Evolutionary conservation across 1,140 invertebrate genomes (phyloP).

Genomic region (Berghia stephanieae): DNA sequence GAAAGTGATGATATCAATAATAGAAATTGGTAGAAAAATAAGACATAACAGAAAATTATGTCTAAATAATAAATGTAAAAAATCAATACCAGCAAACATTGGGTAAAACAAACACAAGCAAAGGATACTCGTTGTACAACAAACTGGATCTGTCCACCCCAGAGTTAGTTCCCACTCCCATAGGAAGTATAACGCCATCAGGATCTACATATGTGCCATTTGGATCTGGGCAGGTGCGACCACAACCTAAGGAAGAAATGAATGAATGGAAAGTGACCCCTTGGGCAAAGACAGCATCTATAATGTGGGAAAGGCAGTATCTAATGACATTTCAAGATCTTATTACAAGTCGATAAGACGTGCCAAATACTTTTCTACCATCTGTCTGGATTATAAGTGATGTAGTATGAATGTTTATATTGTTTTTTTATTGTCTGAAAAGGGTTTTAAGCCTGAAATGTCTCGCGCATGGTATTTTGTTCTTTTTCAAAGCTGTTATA

Average conservation of each 20-base stretch:
- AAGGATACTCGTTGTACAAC: conserved; percentile 69
- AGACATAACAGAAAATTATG: not conserved
- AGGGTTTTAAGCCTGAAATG: too few species aligned
- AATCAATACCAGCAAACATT: not conserved
- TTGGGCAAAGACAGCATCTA: not conserved
- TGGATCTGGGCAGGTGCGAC: conserved; percentile 59
- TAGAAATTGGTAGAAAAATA: not conserved
- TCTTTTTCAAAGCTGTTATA: too few species aligned
- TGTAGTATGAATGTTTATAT: too few species aligned
- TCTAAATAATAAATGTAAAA: not conserved
- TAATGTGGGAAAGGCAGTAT: too few species aligned
- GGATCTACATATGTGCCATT: conserved; percentile 38
- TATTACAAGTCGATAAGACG: too few species aligned
- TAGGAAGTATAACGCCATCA: conserved; percentile 63
- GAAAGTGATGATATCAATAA: too few species aligned
- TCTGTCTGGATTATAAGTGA: too few species aligned
- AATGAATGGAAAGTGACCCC: not conserved
- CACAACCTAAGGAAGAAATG: conserved; percentile 48
- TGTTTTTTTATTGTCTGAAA: too few species aligned
- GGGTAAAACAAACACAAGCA: not conserved
- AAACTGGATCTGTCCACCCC: conserved; percentile 51
- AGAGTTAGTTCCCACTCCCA: conserved; percentile 55
- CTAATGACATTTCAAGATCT: too few species aligned
- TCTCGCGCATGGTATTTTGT: too few species aligned
- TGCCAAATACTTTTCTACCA: too few species aligned